Percentiles rank a stretch among this genome's conserved stretches.
Conservation (phyloP, 2,113 vertebrate species). For the Chauna torquata region DNA sequence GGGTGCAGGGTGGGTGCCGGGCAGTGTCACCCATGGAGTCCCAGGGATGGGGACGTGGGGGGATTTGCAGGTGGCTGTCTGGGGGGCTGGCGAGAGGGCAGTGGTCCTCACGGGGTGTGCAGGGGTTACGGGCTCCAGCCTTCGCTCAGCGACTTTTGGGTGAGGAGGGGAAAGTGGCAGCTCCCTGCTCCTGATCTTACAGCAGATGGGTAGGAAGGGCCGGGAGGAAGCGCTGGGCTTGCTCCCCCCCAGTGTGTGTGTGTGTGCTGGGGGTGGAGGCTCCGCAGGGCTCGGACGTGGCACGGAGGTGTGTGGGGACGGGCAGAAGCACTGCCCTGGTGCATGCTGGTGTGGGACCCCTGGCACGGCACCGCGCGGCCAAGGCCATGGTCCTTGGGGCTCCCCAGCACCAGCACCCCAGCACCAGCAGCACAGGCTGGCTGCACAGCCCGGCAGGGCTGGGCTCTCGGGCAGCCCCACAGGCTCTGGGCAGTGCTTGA, state of each 20-base stretch:
- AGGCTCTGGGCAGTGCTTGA: accelerated
- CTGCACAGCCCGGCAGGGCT: background rate
- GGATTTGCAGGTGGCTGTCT: background rate
- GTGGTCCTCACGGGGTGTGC: too few species aligned
- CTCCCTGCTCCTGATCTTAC: background rate
- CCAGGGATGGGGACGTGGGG: background rate
- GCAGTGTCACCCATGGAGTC: accelerated
- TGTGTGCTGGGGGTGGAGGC: too few species aligned
- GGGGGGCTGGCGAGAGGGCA: background rate
- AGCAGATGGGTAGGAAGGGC: background rate
- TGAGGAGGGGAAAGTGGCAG: background rate
- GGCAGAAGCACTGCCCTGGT: background rate
- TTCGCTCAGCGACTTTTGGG: accelerated
- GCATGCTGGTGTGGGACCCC: background rate
- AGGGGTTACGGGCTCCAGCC: background rate
- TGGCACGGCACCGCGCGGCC: background rate
- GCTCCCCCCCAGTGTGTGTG: background rate
- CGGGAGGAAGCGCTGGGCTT: accelerated
- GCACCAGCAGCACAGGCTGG: background rate
- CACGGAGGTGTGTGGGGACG: accelerated
- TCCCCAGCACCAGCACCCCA: accelerated
- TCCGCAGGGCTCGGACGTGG: too few species aligned
- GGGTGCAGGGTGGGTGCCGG: background rate
- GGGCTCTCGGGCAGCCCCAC: accelerated
- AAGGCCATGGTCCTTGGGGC: accelerated